A percentile compares a stretch with the other conserved stretches of the same genome.
Evolutionary conservation across 2,113 vertebrate species (phyloP).

Genomic region (Psilopogon haemacephalus): DNA sequence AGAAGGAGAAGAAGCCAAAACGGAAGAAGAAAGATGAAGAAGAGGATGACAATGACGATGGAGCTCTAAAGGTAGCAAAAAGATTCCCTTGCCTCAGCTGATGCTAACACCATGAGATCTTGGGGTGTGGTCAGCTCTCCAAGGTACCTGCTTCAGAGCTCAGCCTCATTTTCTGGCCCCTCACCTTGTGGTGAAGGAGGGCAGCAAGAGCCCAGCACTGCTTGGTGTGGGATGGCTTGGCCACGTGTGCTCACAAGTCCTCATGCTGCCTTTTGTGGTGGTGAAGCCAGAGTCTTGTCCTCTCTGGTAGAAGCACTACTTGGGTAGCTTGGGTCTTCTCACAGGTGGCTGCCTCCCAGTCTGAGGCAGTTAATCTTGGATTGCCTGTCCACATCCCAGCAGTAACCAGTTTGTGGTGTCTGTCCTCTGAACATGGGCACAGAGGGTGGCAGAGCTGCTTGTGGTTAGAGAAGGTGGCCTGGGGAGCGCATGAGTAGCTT

Average conservation of each 20-base stretch:
- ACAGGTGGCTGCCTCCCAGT: not conserved
- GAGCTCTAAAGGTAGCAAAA: slow-evolving; percentile 79
- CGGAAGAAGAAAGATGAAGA: slow-evolving; percentile 91
- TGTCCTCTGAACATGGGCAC: not conserved
- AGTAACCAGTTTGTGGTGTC: too few species aligned
- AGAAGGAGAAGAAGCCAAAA: slow-evolving; percentile 91
- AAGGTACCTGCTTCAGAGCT: accelerated
- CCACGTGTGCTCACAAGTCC: not conserved
- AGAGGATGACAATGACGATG: slow-evolving; percentile 86
- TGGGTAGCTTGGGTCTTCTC: not conserved
- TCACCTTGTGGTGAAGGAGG: accelerated
- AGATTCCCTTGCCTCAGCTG: not conserved
- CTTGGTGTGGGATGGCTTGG: too few species aligned
- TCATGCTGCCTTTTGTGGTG: accelerated
- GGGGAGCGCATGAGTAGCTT: not conserved
- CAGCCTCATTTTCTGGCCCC: not conserved
- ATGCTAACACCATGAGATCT: not conserved
- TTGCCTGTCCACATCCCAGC: too few species aligned
- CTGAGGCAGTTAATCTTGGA: too few species aligned
- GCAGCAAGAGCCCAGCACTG: accelerated
- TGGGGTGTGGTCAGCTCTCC: not conserved
- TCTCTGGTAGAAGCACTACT: not conserved
- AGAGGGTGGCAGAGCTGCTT: not conserved
- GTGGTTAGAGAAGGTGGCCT: not conserved
- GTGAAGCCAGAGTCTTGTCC: not conserved